Conservation (phyloP, 2,797 vertebrate species). For the Enteromius unitaeniatus region DNA sequence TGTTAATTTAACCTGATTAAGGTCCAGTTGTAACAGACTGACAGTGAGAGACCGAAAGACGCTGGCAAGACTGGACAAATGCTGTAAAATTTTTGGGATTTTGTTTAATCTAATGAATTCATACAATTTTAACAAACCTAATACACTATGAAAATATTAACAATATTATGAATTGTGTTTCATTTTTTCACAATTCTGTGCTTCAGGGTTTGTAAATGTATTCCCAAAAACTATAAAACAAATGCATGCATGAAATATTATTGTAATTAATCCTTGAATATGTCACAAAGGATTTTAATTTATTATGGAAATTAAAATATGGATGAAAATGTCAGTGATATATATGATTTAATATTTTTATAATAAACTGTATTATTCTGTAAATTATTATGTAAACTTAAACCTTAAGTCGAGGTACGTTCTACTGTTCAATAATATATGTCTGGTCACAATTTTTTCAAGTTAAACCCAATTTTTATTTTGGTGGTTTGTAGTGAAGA, state of each 20-base stretch:
- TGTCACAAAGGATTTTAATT: neutral
- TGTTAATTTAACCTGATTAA: slow-evolving; percentile 23
- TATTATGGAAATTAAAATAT: neutral
- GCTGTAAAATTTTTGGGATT: neutral
- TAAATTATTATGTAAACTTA: too few relatives aligned
- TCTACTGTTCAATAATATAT: neutral
- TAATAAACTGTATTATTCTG: neutral
- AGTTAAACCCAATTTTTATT: too few relatives aligned
- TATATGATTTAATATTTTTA: neutral
- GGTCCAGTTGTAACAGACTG: slow-evolving; percentile 14
- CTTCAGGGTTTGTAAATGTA: too few relatives aligned
- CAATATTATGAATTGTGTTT: neutral
- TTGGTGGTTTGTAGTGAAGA: too few relatives aligned
- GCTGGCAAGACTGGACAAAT: neutral
- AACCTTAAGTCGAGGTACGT: neutral
- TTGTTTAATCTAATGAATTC: neutral
- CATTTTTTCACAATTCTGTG: too few relatives aligned
- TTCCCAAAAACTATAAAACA: neutral
- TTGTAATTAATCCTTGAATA: neutral
- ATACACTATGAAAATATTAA: too few relatives aligned
- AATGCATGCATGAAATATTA: neutral
- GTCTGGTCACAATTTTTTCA: neutral
- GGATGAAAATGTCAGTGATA: too few relatives aligned
- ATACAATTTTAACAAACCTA: too few relatives aligned
- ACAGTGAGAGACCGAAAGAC: neutral